phyloP scores from a whole-genome alignment of 2,113 vertebrate genomes.

The Platysteira castanea region DNA sequence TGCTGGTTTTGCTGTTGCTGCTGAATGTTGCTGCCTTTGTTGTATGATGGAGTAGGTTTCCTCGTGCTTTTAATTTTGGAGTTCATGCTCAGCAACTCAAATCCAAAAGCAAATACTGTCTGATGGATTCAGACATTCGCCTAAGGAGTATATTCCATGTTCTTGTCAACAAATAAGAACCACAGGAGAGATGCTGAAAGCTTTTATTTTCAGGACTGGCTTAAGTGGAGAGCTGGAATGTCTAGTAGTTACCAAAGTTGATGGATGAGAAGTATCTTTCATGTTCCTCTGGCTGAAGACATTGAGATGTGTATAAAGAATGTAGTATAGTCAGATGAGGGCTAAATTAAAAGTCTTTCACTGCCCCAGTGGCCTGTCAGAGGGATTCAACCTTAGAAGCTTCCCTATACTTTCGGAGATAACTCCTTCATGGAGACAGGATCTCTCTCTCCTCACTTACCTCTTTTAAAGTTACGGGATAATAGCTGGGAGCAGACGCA shows the following conservation, averaged over 20 bases:
- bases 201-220: not conserved
- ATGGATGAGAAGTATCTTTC: not conserved
- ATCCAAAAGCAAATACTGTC: not conserved
- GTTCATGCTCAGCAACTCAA: not conserved
- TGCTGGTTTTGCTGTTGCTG: not conserved
- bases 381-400: not conserved
- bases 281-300: not conserved
- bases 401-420: not conserved
- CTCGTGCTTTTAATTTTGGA: not conserved
- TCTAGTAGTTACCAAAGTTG: not conserved
- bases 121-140: not conserved
- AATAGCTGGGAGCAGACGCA: not conserved
- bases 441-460: not conserved
- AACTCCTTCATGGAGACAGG: fast-evolving
- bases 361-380: not conserved
- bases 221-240: not conserved
- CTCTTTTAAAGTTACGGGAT: not conserved
- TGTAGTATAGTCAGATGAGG: not conserved
- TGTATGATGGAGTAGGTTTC: not conserved
- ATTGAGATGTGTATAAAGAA: not conserved
- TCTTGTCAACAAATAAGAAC: not conserved
- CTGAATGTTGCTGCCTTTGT: not conserved
- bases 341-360: not conserved
- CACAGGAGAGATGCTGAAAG: not conserved
- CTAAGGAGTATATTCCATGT: not conserved